Percentiles rank a stretch among this genome's conserved stretches.
Conservation (phyloP, 1,140 invertebrate species). For the Condylostylus longicornis region DNA sequence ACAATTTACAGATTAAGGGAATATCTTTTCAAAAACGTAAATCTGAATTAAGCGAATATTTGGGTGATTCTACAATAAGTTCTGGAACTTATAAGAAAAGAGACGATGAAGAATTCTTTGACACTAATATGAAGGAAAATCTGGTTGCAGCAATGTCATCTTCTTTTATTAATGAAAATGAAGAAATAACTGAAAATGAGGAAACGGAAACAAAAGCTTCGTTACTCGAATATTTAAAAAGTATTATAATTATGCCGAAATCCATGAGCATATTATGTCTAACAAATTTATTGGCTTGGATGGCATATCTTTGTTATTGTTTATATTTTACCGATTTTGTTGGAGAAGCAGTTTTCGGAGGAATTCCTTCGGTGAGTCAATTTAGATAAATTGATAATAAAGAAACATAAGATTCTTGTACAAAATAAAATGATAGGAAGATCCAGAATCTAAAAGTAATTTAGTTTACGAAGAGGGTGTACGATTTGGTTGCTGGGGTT, state of each 20-base stretch:
- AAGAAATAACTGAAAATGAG: neutral
- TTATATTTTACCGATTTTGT: slow-evolving; percentile 73
- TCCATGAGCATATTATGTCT: slow-evolving; percentile 53
- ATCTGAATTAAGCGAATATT: too few relatives aligned
- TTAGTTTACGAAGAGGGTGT: slow-evolving; percentile 50
- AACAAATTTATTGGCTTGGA: slow-evolving; percentile 69
- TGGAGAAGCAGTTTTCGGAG: slow-evolving; percentile 56
- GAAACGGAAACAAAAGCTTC: neutral
- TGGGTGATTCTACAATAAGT: too few relatives aligned
- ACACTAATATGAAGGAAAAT: too few relatives aligned
- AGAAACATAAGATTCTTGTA: too few relatives aligned
- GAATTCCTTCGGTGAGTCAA: slow-evolving; percentile 42
- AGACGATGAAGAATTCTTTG: too few relatives aligned
- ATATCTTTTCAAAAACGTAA: too few relatives aligned
- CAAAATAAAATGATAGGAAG: neutral
- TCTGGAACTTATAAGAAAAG: too few relatives aligned
- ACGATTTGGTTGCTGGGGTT: slow-evolving; percentile 60
- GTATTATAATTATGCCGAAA: slow-evolving; percentile 56
- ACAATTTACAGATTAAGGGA: too few relatives aligned
- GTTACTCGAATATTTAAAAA: slow-evolving; percentile 44
- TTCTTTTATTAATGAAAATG: too few relatives aligned
- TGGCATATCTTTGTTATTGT: slow-evolving; percentile 66
- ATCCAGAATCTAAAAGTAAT: neutral
- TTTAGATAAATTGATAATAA: too few relatives aligned
- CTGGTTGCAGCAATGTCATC: too few relatives aligned